Evolutionary conservation across 2,888 invertebrate species (phyloP), one percentile per base, ranked within the genome.

Genomic region (Drosophila multiciliata): DNA sequence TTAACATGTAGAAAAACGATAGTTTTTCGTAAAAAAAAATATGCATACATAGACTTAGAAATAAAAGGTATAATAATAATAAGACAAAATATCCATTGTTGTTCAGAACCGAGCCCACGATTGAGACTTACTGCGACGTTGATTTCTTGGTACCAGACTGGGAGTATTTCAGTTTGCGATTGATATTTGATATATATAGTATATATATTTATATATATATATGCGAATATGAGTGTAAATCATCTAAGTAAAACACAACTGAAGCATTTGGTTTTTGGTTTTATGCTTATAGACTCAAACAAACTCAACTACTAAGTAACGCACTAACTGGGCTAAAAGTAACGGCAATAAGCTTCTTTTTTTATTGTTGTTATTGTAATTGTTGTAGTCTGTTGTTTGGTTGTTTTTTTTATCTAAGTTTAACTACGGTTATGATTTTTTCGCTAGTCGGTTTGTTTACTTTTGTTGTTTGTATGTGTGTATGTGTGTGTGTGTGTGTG

Each of bases 291-390:
- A 11, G 69, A 66, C 75, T 86, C 60, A 61, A 87, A 86, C 83
- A 77, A 83, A 87, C 86, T 88, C 75, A 85, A 72, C 88, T 82
- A 86, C 86, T 50, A 80, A 86, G 74, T 73, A 88, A 86, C 88
- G 73, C 73, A 86, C 87, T 86, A 86, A 75, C 73, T 82, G 70
- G 70, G 52, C 88, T 86, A 88, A 83, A 57, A 83, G 75, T 86
- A 86, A 86, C 81, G 63, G 88, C 82, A 69, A 59, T 64, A 86
- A 86, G 88, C 86, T 86, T 86, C 61, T 54, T 64, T 55, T 68
- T 48, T 55, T 33, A 20, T 67, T 57, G 8, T 59, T 65, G 29
- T 54, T 38, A 15, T 64, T 73, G 38, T 45, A 23, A 15, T 45
- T 45, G 45, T 71, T 62, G 33, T 48, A 26, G 71, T 68, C 63